phyloP scores from a whole-genome alignment of 2,113 vertebrate species.

The Channa argus region DNA sequence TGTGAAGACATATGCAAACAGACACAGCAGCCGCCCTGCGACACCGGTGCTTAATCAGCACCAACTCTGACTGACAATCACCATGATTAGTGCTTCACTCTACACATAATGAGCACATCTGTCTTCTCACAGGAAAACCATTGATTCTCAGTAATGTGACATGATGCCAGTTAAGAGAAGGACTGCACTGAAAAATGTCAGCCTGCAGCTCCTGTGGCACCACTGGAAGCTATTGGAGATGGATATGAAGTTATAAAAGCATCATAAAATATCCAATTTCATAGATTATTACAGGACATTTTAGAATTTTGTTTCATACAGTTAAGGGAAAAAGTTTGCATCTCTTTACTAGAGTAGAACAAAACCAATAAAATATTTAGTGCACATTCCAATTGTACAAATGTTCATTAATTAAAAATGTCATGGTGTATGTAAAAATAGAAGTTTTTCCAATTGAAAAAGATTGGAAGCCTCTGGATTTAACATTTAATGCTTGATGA shows the following conservation, averaged over 20 bases:
- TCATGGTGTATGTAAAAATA: no score
- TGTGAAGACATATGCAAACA: constrained; percentile 24
- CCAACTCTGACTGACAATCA: constrained; percentile 51
- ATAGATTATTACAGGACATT: background rate
- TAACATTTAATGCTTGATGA: no score
- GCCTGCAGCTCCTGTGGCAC: constrained; percentile 17
- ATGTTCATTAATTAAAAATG: no score
- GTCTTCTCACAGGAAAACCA: constrained; percentile 43
- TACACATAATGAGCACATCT: constrained; percentile 62
- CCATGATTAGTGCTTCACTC: constrained; percentile 58
- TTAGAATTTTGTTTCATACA: background rate
- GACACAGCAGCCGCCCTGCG: constrained; percentile 6
- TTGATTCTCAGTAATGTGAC: constrained; percentile 59
- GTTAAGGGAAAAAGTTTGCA: no score
- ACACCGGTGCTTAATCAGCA: constrained; percentile 48
- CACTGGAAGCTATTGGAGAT: constrained; percentile 20
- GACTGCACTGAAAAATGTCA: constrained; percentile 35
- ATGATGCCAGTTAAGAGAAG: constrained; percentile 28
- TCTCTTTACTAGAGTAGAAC: no score
- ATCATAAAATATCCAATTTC: background rate
- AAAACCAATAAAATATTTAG: no score
- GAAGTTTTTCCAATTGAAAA: no score
- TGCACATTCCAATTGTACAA: no score
- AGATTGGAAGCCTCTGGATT: no score
- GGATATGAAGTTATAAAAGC: constrained; percentile 13